phyloP scores from a whole-genome alignment of 2,797 vertebrate genomes.

The Phoxinus dragarum region DNA sequence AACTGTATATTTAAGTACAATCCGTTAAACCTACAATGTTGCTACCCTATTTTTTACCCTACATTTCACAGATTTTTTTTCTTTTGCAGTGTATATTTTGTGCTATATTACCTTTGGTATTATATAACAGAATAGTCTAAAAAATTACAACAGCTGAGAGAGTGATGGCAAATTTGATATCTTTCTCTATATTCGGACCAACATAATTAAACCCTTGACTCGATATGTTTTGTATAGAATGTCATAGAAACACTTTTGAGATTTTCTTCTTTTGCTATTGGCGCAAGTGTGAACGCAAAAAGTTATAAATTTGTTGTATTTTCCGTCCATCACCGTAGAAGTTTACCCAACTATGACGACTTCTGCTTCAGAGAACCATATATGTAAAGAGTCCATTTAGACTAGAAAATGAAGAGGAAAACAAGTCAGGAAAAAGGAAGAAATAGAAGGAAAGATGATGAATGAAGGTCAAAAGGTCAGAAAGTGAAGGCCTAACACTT shows the following conservation, averaged over 20 bases:
- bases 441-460: slow-evolving; percentile 39
- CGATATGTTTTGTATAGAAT: too few relatives aligned
- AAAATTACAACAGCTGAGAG: background rate
- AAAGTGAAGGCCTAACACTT: background rate
- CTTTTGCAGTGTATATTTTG: too few relatives aligned
- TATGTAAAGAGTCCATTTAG: background rate
- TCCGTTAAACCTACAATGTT: too few relatives aligned
- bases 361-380: background rate
- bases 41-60: too few relatives aligned
- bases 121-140: background rate
- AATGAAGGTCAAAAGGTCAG: slow-evolving; percentile 11
- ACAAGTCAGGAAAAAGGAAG: slow-evolving; percentile 40
- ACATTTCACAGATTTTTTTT: too few relatives aligned
- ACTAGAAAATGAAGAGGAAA: slow-evolving; percentile 29
- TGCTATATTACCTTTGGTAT: background rate
- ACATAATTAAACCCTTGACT: background rate
- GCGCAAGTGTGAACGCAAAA: background rate
- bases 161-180: background rate
- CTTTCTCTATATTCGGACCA: background rate
- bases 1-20: too few relatives aligned
- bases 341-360: background rate
- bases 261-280: background rate
- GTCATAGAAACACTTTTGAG: background rate
- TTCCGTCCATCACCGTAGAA: background rate
- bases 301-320: background rate